Percentiles rank a stretch among this genome's conserved stretches.
phyloP scores from a whole-genome alignment of 1,140 invertebrate genomes.

The Argopecten irradians region DNA sequence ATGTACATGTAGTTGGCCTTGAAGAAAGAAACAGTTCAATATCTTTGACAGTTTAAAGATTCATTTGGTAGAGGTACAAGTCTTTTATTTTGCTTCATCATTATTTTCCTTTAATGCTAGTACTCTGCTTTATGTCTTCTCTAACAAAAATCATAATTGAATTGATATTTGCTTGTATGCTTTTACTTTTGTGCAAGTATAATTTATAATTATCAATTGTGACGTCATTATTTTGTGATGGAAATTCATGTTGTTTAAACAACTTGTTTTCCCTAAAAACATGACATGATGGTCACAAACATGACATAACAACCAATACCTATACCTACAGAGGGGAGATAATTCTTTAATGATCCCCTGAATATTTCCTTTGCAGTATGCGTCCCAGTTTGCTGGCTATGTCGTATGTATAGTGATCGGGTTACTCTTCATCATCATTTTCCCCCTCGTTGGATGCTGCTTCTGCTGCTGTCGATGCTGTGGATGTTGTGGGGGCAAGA shows the following conservation, averaged over 20 bases:
- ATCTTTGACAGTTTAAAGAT: too few species aligned
- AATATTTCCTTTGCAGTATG: conserved; percentile 65
- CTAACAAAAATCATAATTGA: background rate
- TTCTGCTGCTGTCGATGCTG: conserved; percentile 90
- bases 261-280: background rate
- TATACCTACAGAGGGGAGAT: background rate
- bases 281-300: background rate
- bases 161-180: background rate
- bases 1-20: too few species aligned
- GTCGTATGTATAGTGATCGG: conserved; percentile 79
- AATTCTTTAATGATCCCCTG: too few species aligned
- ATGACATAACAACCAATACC: too few species aligned
- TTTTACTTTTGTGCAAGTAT: background rate
- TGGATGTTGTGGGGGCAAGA: conserved; percentile 85
- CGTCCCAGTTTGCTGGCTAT: conserved; percentile 72
- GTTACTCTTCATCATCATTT: conserved; percentile 80
- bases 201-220: background rate
- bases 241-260: background rate
- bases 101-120: too few species aligned
- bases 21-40: too few species aligned
- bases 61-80: too few species aligned
- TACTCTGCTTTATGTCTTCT: too few species aligned
- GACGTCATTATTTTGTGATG: too few species aligned
- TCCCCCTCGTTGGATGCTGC: conserved; percentile 82
- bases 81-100: too few species aligned